Conservation (phyloP, 2,888 invertebrate species). For the Clitarchus hookeri region DNA sequence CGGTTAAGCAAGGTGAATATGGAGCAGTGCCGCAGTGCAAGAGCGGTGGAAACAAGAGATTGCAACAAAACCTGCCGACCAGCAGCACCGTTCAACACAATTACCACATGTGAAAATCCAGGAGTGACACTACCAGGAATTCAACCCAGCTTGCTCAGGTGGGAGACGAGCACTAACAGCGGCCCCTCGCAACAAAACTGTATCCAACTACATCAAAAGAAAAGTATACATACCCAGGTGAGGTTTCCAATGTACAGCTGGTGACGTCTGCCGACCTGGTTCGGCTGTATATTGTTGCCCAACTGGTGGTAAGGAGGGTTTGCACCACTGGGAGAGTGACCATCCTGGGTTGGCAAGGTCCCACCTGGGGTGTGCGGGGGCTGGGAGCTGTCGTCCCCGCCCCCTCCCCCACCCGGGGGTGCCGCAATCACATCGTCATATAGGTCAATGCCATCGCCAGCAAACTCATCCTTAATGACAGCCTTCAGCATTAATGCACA, state of each 20-base stretch:
- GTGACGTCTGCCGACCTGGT: constrained; percentile 75
- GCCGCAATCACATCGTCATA: constrained; percentile 95
- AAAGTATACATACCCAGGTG: constrained; percentile 80
- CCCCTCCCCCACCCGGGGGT: constrained; percentile 60
- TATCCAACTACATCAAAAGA: too few relatives aligned
- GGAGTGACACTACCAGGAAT: too few relatives aligned
- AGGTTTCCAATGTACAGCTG: constrained; percentile 97
- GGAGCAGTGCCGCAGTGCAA: too few relatives aligned
- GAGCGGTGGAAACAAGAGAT: too few relatives aligned
- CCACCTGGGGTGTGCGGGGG: constrained; percentile 60
- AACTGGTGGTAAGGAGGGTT: constrained; percentile 70
- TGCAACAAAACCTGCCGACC: too few relatives aligned
- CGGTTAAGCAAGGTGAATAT: too few relatives aligned
- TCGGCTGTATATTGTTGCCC: constrained; percentile 70
- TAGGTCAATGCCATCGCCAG: constrained; percentile 87
- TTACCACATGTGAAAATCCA: too few relatives aligned
- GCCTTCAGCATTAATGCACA: constrained; percentile 21
- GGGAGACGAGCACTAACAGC: too few relatives aligned
- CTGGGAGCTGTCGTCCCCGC: constrained; percentile 65
- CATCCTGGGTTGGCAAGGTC: constrained; percentile 46
- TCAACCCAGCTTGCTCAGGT: too few relatives aligned
- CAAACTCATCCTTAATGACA: constrained; percentile 71
- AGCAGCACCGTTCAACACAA: too few relatives aligned
- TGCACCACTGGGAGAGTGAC: constrained; percentile 61
- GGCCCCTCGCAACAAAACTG: too few relatives aligned